Evolutionary conservation across 2,797 vertebrate genomes (phyloP), one percentile per base, ranked within the genome.

Genomic region (Hydrolagus colliei): DNA sequence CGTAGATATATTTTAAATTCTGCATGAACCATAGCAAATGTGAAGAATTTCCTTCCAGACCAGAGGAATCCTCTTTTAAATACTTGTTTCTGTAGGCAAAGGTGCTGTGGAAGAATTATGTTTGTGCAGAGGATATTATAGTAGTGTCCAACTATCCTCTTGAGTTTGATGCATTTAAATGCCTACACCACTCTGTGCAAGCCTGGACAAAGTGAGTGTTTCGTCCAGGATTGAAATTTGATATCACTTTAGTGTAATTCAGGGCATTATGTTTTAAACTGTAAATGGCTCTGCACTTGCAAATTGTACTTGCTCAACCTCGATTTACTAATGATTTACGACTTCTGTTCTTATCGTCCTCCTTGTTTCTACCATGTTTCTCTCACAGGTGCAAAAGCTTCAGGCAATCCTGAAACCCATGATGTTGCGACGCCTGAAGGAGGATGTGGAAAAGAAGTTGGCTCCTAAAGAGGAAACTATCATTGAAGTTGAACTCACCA

Each of bases 381-480:
- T 89, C 78, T n/a, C 87, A 85, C 87, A 99, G 98, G 98, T 99
- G 75, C 97, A 98, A 89, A 99, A 99, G 91, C 93, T 99, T 35
- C 98, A 99, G 91, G 98, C 93, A 73, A 99, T 99, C 87, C 89
- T 99, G 87, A 99, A 99, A 89, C 98, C 98, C 8, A 99, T 99
- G 98, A 99, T 99, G 98, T 93, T 99, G 88, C 94, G 98, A 32
- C 92, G 98, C 59, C 90, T 99, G 86, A 99, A 99, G 90, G 98
- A 99, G 93, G 98, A 99, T 32, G 98, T 99, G 86, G 98, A 99
- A 91, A 99, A 99, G 91, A 99, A 98, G 89, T 90, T 99, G 90
- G 98, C 98, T 78, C 98, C 98, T 0, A 99, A 99, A 88, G 96
- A 99, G 88, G 98, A 99, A 91, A 99, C 98, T 14, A 99, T 99